Conservation (phyloP, 2,113 vertebrate species). For the Chiloscyllium plagiosum region DNA sequence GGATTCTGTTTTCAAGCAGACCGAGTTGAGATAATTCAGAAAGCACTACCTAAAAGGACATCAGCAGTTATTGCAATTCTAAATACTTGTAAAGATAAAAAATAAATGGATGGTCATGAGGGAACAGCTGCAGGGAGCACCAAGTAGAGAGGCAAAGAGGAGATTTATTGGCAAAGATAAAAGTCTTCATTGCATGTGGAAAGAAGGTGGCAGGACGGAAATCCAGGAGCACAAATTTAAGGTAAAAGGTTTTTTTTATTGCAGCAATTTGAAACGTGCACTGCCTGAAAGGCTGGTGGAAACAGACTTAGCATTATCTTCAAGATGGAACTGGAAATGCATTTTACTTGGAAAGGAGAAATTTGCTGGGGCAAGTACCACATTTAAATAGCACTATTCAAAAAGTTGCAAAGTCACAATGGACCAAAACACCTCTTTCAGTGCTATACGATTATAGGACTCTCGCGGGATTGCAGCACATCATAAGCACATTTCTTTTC, state of each 20-base stretch:
- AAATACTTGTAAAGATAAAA: too few species aligned
- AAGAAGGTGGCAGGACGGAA: background rate
- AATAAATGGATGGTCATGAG: too few species aligned
- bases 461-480: background rate
- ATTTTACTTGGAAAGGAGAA: background rate
- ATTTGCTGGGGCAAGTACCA: background rate
- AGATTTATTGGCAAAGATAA: background rate
- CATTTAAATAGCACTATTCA: background rate
- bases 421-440: background rate
- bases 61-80: too few species aligned
- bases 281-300: background rate
- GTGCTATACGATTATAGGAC: background rate
- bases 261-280: background rate
- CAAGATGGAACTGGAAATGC: background rate
- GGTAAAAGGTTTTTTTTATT: background rate
- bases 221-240: background rate
- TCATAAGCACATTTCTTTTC: background rate
- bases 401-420: background rate
- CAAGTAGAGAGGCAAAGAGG: too few species aligned
- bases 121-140: too few species aligned
- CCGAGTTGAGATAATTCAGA: too few species aligned
- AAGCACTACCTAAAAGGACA: too few species aligned
- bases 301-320: background rate
- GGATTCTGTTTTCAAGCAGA: background rate
- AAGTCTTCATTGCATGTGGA: background rate